Conservation (phyloP, 2,797 vertebrate species). For the Falco naumanni region DNA sequence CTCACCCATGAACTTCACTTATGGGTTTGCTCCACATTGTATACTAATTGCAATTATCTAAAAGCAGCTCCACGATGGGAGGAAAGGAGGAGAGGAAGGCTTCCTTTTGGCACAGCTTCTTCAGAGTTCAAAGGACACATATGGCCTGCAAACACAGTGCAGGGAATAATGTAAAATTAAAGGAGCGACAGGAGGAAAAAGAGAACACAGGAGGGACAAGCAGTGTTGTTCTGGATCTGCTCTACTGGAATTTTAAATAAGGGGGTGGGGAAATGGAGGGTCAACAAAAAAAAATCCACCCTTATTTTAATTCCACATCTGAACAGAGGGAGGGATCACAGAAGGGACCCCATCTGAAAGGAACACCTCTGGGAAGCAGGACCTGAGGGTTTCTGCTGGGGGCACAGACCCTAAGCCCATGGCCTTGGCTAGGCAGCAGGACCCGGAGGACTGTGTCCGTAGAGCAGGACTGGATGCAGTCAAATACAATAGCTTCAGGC, state of each 20-base stretch:
- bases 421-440: not conserved
- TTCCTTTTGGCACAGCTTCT: conserved; percentile 61
- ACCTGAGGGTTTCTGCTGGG: not conserved
- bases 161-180: conserved; percentile 44
- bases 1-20: not conserved
- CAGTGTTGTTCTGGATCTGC: not conserved
- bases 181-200: conserved; percentile 33
- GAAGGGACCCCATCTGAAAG: not conserved
- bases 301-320: not conserved
- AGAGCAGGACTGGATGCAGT: not conserved
- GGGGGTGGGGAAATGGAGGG: not conserved
- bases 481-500: not conserved
- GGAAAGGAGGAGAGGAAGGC: conserved; percentile 16
- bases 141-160: conserved; percentile 56
- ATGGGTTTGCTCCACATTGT: not conserved
- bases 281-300: not conserved
- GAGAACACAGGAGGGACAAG: conserved; percentile 16
- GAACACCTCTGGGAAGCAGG: not conserved
- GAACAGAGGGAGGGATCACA: not conserved
- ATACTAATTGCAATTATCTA: conserved; percentile 35
- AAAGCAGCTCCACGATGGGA: not conserved
- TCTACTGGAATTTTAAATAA: conserved; percentile 42
- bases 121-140: conserved; percentile 66
- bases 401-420: not conserved
- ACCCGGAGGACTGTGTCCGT: not conserved